phyloP scores from a whole-genome alignment of 2,113 vertebrate species.

The Ramphastos sulfuratus region DNA sequence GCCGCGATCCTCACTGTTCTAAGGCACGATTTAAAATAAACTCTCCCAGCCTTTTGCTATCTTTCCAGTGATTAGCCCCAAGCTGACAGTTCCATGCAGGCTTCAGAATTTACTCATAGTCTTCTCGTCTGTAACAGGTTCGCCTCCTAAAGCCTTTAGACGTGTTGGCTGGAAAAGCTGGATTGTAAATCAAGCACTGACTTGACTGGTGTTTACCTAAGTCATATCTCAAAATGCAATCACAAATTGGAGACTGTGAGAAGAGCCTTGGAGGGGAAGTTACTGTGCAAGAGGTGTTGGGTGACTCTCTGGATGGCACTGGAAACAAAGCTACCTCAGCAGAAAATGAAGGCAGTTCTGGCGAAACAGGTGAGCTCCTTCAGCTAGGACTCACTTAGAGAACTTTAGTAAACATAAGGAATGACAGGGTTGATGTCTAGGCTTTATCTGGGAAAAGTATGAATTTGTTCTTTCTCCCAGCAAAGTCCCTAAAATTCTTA shows the following conservation, averaged over 20 bases:
- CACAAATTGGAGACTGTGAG: background rate
- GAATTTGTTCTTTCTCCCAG: background rate
- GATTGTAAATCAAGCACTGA: background rate
- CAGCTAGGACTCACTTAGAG: background rate
- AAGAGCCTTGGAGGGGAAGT: background rate
- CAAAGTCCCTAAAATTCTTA: background rate
- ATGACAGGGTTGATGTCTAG: too few species aligned
- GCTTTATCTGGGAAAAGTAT: too few species aligned
- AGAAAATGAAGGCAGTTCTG: background rate
- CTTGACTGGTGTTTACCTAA: background rate
- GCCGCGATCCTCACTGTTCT: background rate
- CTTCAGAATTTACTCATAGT: background rate
- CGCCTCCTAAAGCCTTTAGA: accelerated
- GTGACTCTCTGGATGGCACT: background rate
- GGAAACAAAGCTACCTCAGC: background rate
- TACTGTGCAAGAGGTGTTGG: background rate
- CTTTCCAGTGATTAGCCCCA: background rate
- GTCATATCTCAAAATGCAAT: background rate
- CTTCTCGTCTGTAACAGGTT: background rate
- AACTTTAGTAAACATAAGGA: background rate
- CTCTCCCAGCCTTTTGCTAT: background rate
- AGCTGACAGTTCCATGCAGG: background rate
- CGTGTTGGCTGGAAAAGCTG: background rate
- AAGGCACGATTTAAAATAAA: background rate
- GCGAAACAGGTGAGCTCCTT: conserved; percentile 8